Conservation (phyloP, 1,140 invertebrate genomes). For the Drosophila repleta region DNA sequence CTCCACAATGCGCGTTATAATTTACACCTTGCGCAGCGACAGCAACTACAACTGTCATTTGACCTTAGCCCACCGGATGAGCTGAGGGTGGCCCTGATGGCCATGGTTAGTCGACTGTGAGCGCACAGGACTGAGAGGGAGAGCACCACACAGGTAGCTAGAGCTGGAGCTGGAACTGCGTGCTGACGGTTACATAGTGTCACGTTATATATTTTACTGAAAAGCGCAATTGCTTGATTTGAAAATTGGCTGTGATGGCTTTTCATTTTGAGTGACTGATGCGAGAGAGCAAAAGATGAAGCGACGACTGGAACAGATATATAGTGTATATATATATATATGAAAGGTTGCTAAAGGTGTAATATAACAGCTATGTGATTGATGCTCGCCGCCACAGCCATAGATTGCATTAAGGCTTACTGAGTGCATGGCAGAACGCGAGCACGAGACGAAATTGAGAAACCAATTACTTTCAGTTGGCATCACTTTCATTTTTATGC, state of each 20-base stretch:
- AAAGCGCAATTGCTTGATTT: slow-evolving; percentile 75
- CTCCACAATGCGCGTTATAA: slow-evolving; percentile 77
- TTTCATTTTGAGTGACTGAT: slow-evolving; percentile 62
- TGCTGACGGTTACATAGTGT: slow-evolving; percentile 54
- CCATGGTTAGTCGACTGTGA: neutral
- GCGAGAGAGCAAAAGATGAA: neutral
- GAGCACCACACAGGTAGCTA: neutral
- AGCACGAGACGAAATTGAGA: neutral
- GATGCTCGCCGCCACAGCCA: slow-evolving; percentile 15
- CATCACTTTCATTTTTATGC: neutral
- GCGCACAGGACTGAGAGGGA: no score
- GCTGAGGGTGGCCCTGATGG: neutral
- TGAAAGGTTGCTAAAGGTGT: slow-evolving; percentile 7
- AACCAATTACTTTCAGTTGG: slow-evolving; percentile 7
- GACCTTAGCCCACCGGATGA: slow-evolving; percentile 59
- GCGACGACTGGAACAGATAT: neutral
- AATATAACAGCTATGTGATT: slow-evolving; percentile 36
- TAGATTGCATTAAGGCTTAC: slow-evolving; percentile 28
- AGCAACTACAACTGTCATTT: slow-evolving; percentile 76
- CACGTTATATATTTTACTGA: slow-evolving; percentile 71
- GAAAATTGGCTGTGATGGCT: slow-evolving; percentile 70
- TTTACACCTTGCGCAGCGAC: slow-evolving; percentile 69
- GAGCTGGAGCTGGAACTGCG: neutral
- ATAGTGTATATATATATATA: no score
- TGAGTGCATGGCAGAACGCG: slow-evolving; percentile 1